Evolutionary conservation across 2,797 vertebrate genomes (phyloP).

Genomic region (Somateria mollissima): DNA sequence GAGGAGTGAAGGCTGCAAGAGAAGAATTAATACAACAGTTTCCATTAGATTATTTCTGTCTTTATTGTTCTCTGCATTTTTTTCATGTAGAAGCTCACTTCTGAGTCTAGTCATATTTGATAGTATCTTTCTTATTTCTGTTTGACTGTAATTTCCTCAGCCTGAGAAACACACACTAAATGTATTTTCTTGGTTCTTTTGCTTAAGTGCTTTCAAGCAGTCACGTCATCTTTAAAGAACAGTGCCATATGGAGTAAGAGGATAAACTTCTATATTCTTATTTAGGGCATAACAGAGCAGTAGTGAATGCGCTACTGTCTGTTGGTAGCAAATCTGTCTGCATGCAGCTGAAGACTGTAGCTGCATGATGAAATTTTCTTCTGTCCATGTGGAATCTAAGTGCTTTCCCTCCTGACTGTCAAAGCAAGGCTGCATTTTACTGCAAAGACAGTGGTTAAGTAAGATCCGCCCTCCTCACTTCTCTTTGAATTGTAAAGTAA

Average conservation of each 20-base stretch:
- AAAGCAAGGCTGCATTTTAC: constrained; percentile 14
- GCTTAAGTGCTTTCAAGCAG: not conserved
- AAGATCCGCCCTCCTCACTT: not conserved
- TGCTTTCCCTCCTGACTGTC: not conserved
- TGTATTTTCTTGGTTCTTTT: not conserved
- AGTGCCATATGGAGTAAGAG: not conserved
- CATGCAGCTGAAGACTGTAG: not conserved
- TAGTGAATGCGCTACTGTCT: not conserved
- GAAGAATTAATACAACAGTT: not conserved
- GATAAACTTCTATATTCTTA: not conserved
- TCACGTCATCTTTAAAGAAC: not conserved
- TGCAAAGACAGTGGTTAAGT: not conserved
- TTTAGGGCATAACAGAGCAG: not conserved
- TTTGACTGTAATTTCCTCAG: not conserved
- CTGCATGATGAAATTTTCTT: not conserved
- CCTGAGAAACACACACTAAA: not conserved
- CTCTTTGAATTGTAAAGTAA: constrained; percentile 41
- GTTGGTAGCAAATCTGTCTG: not conserved
- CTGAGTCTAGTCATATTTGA: not conserved
- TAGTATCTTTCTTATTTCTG: not conserved
- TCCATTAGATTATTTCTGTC: not conserved
- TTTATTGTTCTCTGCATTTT: not conserved
- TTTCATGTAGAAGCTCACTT: not conserved
- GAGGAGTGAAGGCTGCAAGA: not conserved
- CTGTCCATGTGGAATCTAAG: not conserved